Percentiles rank a stretch among this genome's conserved stretches.
Conservation (phyloP, 1,140 invertebrate species). For the Asobara japonica region DNA sequence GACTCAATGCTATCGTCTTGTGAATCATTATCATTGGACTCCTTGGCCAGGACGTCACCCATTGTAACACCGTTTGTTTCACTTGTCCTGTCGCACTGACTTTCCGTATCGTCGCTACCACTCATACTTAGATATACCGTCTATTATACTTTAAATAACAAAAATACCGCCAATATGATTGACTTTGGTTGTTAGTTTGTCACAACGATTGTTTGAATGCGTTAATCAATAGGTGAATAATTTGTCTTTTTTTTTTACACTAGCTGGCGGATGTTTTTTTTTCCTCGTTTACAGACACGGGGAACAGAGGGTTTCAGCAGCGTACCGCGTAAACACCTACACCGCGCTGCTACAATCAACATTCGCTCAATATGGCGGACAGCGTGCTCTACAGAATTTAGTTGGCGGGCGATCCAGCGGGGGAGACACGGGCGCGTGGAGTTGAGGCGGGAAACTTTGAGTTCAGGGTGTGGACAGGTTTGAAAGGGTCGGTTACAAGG, state of each 20-base stretch:
- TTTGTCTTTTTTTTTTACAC: conserved; percentile 36
- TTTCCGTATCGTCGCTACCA: conserved; percentile 45
- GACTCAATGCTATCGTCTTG: conserved; percentile 20
- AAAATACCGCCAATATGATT: conserved; percentile 4
- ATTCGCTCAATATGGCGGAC: conserved; percentile 51
- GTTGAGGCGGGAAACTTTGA: background rate
- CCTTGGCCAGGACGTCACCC: conserved; percentile 57
- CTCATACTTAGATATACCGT: conserved; percentile 39
- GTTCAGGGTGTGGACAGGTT: background rate
- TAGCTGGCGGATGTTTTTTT: background rate
- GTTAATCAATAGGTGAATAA: conserved; percentile 40
- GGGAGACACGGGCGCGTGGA: background rate
- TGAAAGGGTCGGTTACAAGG: too few species aligned
- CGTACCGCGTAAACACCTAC: conserved; percentile 50
- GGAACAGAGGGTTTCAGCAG: conserved; percentile 36
- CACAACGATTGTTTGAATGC: conserved; percentile 31
- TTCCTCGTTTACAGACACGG: background rate
- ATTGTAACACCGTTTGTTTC: conserved; percentile 46
- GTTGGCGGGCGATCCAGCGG: background rate
- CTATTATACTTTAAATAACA: conserved; percentile 3
- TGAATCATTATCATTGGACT: conserved; percentile 41
- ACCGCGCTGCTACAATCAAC: conserved; percentile 41
- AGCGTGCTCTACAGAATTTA: conserved; percentile 29
- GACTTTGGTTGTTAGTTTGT: conserved; percentile 17
- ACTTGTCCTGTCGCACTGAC: conserved; percentile 41